phyloP scores from a whole-genome alignment of 1,140 invertebrate genomes.

The Conopomorpha cramerella region DNA sequence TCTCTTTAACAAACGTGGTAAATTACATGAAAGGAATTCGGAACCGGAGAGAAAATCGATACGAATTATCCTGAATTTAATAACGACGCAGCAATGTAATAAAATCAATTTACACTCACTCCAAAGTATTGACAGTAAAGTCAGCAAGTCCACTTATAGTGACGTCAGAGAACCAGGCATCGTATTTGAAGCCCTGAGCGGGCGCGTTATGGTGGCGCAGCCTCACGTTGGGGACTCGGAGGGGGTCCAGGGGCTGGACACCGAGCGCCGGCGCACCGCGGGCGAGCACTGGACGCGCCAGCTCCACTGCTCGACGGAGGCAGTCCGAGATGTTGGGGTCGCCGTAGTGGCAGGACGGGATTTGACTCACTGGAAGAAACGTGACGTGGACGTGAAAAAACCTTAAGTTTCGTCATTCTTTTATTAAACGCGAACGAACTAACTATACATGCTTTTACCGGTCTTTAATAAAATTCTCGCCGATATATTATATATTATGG shows the following conservation, averaged over 20 bases:
- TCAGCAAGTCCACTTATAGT: constrained; percentile 42
- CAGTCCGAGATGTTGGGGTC: constrained; percentile 65
- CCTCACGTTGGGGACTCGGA: constrained; percentile 40
- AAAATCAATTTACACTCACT: constrained; percentile 30
- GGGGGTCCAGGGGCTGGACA: constrained; percentile 39
- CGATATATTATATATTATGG: too few species aligned
- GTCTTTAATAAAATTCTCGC: too few species aligned
- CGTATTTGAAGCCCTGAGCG: constrained; percentile 41
- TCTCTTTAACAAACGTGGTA: too few species aligned
- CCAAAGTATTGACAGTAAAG: constrained; percentile 48
- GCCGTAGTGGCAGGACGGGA: constrained; percentile 62
- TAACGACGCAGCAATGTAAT: too few species aligned
- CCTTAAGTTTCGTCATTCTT: too few species aligned
- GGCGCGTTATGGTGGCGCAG: constrained; percentile 41
- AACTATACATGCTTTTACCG: too few species aligned
- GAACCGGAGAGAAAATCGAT: too few species aligned
- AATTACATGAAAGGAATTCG: too few species aligned
- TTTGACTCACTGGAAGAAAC: constrained; percentile 4
- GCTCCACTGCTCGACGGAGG: constrained; percentile 56
- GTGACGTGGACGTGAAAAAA: too few species aligned
- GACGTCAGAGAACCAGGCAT: constrained; percentile 49
- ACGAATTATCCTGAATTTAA: too few species aligned
- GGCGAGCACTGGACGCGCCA: constrained; percentile 25
- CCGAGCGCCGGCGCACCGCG: constrained; percentile 33
- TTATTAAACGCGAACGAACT: too few species aligned